These are phyloP conservation scores for Enteromius fasciolatus DNA, from an alignment of 2,797 vertebrate genomes.

Conservation along the genomic window DNA sequence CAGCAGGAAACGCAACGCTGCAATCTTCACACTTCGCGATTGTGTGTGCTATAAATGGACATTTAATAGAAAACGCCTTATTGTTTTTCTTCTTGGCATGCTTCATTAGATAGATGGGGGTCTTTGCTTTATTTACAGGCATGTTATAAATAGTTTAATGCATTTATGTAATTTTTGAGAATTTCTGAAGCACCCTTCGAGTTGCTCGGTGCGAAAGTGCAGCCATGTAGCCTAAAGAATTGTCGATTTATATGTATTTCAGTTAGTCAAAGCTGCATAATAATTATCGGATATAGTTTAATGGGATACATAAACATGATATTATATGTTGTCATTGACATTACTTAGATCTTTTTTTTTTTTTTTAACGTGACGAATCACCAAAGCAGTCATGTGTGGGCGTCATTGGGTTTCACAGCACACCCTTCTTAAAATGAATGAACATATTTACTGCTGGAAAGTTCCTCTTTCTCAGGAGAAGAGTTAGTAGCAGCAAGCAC, in stretches of 20 bases:
- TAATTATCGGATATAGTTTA: slow-evolving; percentile 77
- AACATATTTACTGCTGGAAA: slow-evolving; percentile 40
- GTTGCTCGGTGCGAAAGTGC: slow-evolving; percentile 58
- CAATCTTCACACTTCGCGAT: not conserved
- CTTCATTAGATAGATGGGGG: slow-evolving; percentile 53
- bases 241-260: not conserved
- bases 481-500: not conserved
- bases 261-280: slow-evolving; percentile 52
- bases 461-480: slow-evolving; percentile 24
- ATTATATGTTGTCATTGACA: slow-evolving; percentile 78
- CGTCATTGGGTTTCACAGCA: slow-evolving; percentile 46
- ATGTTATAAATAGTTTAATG: slow-evolving; percentile 60
- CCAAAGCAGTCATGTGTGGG: slow-evolving; percentile 53
- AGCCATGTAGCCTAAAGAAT: slow-evolving; percentile 37
- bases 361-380: slow-evolving; percentile 72
- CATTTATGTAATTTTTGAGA: slow-evolving; percentile 78
- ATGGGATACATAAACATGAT: slow-evolving; percentile 48
- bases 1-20: slow-evolving; percentile 30
- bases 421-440: slow-evolving; percentile 53
- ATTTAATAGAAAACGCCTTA: slow-evolving; percentile 35
- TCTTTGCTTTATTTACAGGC: slow-evolving; percentile 78
- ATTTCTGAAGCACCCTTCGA: slow-evolving; percentile 75
- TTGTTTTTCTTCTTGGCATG: slow-evolving; percentile 34
- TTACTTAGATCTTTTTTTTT: slow-evolving; percentile 65
- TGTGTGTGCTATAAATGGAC: slow-evolving; percentile 55